Evolutionary conservation across 2,888 invertebrate species (phyloP).

Genomic region (Rhyacophila evoluta): DNA sequence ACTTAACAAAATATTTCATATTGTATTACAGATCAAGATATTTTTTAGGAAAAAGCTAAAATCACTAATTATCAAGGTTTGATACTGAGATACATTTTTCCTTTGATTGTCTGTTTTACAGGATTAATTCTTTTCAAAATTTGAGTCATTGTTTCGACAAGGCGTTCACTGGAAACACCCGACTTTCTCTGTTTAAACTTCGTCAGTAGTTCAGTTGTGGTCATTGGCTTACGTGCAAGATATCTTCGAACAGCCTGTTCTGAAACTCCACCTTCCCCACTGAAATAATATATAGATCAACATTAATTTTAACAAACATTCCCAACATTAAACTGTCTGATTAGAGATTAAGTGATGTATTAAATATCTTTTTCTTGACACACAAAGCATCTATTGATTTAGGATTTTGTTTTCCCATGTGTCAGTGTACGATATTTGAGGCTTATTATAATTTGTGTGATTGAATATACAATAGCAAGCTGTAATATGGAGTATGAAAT

Average conservation of each 20-base stretch:
- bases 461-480: too few relatives aligned
- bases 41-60: neutral
- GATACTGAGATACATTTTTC: slow-evolving; percentile 94
- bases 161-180: slow-evolving; percentile 88
- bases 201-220: slow-evolving; percentile 93
- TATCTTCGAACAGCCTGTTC: slow-evolving; percentile 96
- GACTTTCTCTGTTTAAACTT: slow-evolving; percentile 96
- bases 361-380: too few relatives aligned
- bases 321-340: too few relatives aligned
- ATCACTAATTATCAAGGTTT: slow-evolving; percentile 66
- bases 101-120: slow-evolving; percentile 90
- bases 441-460: too few relatives aligned
- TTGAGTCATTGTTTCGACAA: slow-evolving; percentile 94
- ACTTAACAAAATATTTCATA: too few relatives aligned
- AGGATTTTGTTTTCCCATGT: too few relatives aligned
- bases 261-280: slow-evolving; percentile 88
- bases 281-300: slow-evolving; percentile 56
- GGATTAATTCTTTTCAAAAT: slow-evolving; percentile 96
- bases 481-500: too few relatives aligned
- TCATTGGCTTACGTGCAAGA: slow-evolving; percentile 96
- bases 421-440: too few relatives aligned
- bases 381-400: too few relatives aligned
- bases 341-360: too few relatives aligned
- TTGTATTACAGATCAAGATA: too few relatives aligned
- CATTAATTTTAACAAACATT: neutral